Evolutionary conservation across 2,797 vertebrate genomes (phyloP).

Genomic region (Hirundo rustica): DNA sequence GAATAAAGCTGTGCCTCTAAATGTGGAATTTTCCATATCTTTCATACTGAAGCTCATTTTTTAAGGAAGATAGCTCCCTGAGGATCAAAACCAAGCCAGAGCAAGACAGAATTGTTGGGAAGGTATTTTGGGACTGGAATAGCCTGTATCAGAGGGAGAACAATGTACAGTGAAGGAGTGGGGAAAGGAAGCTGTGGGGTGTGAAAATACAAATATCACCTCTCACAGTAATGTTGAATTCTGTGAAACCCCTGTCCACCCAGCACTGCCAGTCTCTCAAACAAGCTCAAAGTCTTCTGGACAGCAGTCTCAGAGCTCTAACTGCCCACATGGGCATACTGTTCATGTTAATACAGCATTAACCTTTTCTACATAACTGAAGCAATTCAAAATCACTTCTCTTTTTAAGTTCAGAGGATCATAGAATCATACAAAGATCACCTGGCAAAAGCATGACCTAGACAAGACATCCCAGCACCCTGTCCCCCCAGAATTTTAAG

Average conservation of each 20-base stretch:
- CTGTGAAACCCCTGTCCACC: not conserved
- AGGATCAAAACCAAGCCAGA: not conserved
- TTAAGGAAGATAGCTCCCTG: not conserved
- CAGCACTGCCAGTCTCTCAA: not conserved
- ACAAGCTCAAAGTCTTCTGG: not conserved
- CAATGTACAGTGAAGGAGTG: fast-evolving
- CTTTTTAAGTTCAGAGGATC: not conserved
- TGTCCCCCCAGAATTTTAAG: not conserved
- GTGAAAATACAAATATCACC: not conserved
- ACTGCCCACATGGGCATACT: fast-evolving
- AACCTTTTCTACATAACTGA: not conserved
- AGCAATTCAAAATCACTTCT: not conserved
- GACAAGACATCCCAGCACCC: not conserved
- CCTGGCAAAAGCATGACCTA: not conserved
- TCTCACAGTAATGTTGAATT: not conserved
- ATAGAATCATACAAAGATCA: not conserved
- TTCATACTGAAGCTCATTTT: not conserved
- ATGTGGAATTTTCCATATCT: not conserved
- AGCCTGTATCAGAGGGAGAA: not conserved
- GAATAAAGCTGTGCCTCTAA: not conserved
- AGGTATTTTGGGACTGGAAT: not conserved
- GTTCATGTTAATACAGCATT: not conserved
- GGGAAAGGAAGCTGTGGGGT: not conserved
- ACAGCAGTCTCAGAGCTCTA: not conserved
- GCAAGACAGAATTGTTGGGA: not conserved